Evolutionary conservation across 2,888 invertebrate genomes (phyloP).

Genomic region (Coleophora deauratella): DNA sequence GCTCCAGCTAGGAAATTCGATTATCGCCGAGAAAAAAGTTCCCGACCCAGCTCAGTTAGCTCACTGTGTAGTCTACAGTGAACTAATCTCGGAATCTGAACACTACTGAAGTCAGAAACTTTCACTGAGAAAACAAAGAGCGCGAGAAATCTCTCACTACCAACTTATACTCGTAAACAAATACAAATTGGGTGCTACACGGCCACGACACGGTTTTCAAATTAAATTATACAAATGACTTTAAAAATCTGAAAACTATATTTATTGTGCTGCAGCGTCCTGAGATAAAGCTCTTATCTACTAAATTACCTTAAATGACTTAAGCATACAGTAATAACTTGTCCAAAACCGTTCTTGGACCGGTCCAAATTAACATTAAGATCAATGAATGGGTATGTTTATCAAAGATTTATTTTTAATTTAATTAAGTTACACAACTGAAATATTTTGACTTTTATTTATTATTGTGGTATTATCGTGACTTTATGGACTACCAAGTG

Average conservation of each 20-base stretch:
- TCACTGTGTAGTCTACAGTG: slow-evolving; percentile 48
- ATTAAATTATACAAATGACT: slow-evolving; percentile 33
- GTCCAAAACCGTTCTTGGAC: slow-evolving; percentile 27
- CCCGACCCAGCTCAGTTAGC: slow-evolving; percentile 34
- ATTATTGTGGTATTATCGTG: slow-evolving; percentile 28
- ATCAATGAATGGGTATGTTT: slow-evolving; percentile 36
- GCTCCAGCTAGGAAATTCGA: slow-evolving; percentile 28
- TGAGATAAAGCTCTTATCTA: slow-evolving; percentile 43
- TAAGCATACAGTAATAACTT: slow-evolving; percentile 38
- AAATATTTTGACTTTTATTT: slow-evolving; percentile 41
- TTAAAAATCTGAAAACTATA: slow-evolving; percentile 33
- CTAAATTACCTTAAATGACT: slow-evolving; percentile 52
- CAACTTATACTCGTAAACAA: slow-evolving; percentile 34
- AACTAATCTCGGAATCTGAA: slow-evolving; percentile 48
- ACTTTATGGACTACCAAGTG: slow-evolving; percentile 29
- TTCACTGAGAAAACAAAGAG: slow-evolving; percentile 37
- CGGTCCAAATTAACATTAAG: slow-evolving; percentile 31
- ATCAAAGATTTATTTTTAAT: slow-evolving; percentile 36
- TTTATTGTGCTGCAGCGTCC: slow-evolving; percentile 37
- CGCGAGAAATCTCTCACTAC: slow-evolving; percentile 32
- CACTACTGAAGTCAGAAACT: slow-evolving; percentile 42
- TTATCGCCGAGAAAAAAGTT: slow-evolving; percentile 41
- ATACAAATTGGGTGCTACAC: slow-evolving; percentile 26
- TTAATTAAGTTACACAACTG: slow-evolving; percentile 43
- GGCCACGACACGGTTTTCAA: slow-evolving; percentile 33